Evolutionary conservation across 2,113 vertebrate species (phyloP).

Genomic region (Pterocles orientalis): DNA sequence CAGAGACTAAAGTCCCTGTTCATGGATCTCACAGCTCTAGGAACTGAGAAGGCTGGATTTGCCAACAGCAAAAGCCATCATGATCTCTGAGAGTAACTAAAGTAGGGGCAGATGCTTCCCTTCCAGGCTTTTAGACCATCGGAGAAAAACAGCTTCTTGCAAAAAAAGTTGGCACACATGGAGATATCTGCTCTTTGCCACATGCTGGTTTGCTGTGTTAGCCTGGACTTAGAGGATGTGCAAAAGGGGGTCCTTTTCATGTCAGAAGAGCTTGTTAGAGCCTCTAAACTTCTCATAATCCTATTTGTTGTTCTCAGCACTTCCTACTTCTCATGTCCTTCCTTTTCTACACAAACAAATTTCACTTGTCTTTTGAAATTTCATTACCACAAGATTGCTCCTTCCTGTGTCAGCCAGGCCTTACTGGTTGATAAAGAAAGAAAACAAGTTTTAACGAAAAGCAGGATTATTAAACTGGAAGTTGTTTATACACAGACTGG

Average conservation of each 20-base stretch:
- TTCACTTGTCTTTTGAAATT: constrained; percentile 51
- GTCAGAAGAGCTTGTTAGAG: not conserved
- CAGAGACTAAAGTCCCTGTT: not conserved
- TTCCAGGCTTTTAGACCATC: not conserved
- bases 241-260: not conserved
- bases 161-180: not conserved
- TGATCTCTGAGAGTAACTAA: not conserved
- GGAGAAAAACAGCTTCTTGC: not conserved
- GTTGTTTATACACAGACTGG: not conserved
- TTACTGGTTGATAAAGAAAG: not conserved
- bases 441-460: not conserved
- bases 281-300: not conserved
- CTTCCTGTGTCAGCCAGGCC: not conserved
- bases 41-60: not conserved
- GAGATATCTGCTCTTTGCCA: not conserved
- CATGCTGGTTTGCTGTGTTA: not conserved
- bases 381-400: constrained; percentile 31
- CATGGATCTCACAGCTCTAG: not conserved
- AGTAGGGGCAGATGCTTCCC: not conserved
- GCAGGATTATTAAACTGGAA: not conserved
- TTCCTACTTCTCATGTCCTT: constrained; percentile 29
- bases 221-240: not conserved
- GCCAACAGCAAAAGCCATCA: not conserved
- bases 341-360: constrained; percentile 10
- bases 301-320: not conserved